Base-by-base conservation (phyloP, 2,888 invertebrate genomes). In the Pycnomerus fuliginosus region DNA sequence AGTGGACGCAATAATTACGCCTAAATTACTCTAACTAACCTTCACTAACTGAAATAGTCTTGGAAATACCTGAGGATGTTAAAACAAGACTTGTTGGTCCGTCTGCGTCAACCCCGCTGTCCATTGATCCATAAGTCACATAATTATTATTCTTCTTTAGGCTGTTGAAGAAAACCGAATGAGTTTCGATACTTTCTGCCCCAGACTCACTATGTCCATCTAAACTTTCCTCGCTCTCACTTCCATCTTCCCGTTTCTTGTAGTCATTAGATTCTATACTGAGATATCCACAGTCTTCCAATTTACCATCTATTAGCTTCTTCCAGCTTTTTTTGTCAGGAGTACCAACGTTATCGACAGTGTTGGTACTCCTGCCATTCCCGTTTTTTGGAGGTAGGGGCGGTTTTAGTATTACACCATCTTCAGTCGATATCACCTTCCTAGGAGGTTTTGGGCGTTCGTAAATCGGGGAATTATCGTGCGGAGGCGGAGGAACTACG, bases 181-280 rank as follows among this genome's bases (percentile, higher is more conserved):
- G 89, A 0, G 90, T 90, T 62, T 89, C 90, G 16, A 90, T 76
- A 73, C 90, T 90, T 67, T 90, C 90, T 2, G 87, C 90, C 1
- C 90, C 90, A 14, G 90, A 90, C 73, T 90, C 90, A 73, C 90
- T 89, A 50, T 87, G 80, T 64, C 89, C 89, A 22, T 84, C 84
- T 48, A 83, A 79, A n/a, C 84, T 85, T 64, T 88, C 88, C 48
- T 87, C 89, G 48, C 87, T 87, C 61, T 82, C 87, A 70, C 87
- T 81, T 23, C 52, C 45, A 27, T 45, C 44, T 16, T 24, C 49
- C 27, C 22, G 16, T 61, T 78, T 77, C 10, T 76, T 75, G 0
- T 80, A 79, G 58, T 80, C 79, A 22, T 78, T 78, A 1, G 89
- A 90, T 61, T 90, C 90, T 17, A 88, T 88, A 65, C 90, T 91